Base-by-base conservation (phyloP, 2,888 invertebrate species). In the Phania funesta region DNA sequence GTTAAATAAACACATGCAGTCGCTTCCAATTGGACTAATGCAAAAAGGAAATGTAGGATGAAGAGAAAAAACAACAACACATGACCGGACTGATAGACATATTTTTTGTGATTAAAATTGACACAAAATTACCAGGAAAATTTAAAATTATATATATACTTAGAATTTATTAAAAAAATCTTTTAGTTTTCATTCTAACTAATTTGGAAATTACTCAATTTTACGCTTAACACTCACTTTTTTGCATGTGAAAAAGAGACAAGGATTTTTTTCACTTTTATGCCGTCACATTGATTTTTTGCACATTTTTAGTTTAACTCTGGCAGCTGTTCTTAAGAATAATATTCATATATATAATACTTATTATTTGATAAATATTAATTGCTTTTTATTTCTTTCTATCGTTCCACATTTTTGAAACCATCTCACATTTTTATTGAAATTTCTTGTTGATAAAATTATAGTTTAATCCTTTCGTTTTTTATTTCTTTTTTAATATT, bases 211-310 rank as follows among this genome's bases (percentile, higher is more conserved):
- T 11, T 0, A 16, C 29, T 6, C 11, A 11, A 32, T 32, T 11
- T 4, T 11, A 35, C 8, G 1, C 11, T 9, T 9, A 9, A 20
- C 41, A 60, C 76, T 76, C 50, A 67, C 44, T 62, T 62, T 60
- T 68, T 62, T 68, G 38, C 67, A 67, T 68, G 41, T 29, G 60
- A n/a, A 50, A 48, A 48, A 11, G 20, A 60, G 52, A 26, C 68
- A 68, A 76, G 76, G 76, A 76, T 76, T 32, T 32, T 9, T 41
- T 29, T 44, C 41, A 22, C 11, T 50, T 65, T 46, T 64, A 44
- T 50, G 58, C 20, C 22, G 24, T 58, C 26, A 58, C 65, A 79
- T 79, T 73, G 65, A 73, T 79, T 79, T 78, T 79, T 79, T 65
- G 50, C 71, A 79, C 71, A 79, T 67, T 73, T 71, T 52, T 8